phyloP scores from a whole-genome alignment of 1,140 invertebrate genomes.

The Teleogryllus occipitalis region DNA sequence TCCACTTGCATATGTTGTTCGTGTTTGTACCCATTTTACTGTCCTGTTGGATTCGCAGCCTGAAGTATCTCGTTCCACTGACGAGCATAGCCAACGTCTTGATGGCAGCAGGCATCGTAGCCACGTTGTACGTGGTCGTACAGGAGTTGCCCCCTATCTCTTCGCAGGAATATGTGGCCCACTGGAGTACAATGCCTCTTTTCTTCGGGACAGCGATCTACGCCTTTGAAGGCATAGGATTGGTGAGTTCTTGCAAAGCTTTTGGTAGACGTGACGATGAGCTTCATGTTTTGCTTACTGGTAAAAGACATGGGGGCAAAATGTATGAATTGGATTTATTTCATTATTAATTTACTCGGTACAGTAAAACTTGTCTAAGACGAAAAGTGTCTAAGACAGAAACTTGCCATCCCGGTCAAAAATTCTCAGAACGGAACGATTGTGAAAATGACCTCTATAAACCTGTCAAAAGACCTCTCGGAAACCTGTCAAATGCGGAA shows the following conservation, averaged over 20 bases:
- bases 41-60: conserved; percentile 63
- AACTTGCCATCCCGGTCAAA: too few species aligned
- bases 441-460: too few species aligned
- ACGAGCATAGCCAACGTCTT: conserved; percentile 63
- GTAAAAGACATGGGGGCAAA: too few species aligned
- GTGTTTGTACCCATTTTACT: conserved; percentile 61
- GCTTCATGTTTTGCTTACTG: too few species aligned
- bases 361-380: too few species aligned
- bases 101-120: conserved; percentile 47
- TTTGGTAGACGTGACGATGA: too few species aligned
- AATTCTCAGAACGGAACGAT: too few species aligned
- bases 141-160: conserved; percentile 7
- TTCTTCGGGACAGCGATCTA: conserved; percentile 72
- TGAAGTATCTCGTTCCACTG: conserved; percentile 63
- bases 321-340: too few species aligned
- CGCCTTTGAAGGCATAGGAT: conserved; percentile 69
- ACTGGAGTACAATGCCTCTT: conserved; percentile 51
- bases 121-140: conserved; percentile 29
- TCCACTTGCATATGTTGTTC: conserved; percentile 53
- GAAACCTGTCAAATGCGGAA: too few species aligned
- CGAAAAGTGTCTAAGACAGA: too few species aligned
- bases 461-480: too few species aligned
- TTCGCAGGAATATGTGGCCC: conserved; percentile 40
- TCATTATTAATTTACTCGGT: too few species aligned
- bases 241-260: conserved; percentile 43